Base-by-base conservation (phyloP, 2,113 vertebrate genomes). In the Chionomys nivalis region DNA sequence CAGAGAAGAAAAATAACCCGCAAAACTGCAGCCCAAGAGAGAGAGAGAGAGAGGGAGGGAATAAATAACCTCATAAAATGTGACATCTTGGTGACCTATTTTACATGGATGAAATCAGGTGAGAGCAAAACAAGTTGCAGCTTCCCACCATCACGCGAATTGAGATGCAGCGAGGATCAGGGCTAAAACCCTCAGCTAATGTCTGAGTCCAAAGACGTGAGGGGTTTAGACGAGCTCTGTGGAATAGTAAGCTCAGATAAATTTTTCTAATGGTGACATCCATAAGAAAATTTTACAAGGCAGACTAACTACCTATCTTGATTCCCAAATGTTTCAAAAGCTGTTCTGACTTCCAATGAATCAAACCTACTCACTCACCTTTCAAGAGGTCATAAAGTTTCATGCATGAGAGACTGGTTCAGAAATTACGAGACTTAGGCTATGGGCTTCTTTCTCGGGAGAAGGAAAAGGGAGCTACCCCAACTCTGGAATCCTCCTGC, bases 261-360 rank as follows among this genome's bases (percentile, higher is more conserved):
- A 95, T 96, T 95, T 96, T 96, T 94, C 95, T 95, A 61, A 96
- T 87, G 68, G 89, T 94, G 95, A 95, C 96, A 97, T 93, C 86
- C 68, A 44, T 96, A 97, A 97, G 92, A 96, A 96, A 92, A 94
- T 97, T 98, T 97, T 96, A 96, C 75, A 97, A 97, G 95, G 90
- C 88, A 94, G 61, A 73, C 93, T 97, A 95, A 96, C 91, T 96
- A 94, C 94, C 88, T 95, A 89, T 86, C 95, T 93, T 91, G 94
- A 96, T 97, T 81, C 65, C 89, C 95, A 97, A 97, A 97, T 96
- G 96, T 98, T 97, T 97, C 66, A 95, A 96, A 97, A 95, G 86
- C 95, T 97, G 95, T 93, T 97, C 95, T 95, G 92, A 94, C 94
- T 94, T 97, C 92, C 95, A 96, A 70, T 96, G 95, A 96, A 97